Evolutionary conservation across 2,113 vertebrate genomes (phyloP), one percentile per base, ranked within the genome.

Genomic region (Gracilinanus agilis): DNA sequence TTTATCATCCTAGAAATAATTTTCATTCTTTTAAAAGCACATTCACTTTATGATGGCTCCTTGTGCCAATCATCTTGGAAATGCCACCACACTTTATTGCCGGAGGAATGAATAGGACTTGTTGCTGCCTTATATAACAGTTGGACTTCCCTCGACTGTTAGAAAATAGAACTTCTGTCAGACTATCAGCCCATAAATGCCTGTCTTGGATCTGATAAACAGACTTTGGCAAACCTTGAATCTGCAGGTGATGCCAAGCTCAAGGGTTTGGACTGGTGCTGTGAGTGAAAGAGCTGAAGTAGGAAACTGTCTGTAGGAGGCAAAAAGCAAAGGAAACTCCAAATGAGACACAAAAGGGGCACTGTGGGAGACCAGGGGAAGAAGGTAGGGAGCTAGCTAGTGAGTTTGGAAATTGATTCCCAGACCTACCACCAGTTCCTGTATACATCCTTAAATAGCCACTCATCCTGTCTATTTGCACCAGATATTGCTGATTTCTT

Each of bases 151-250:
- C 98, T 97, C 54, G 92, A 96, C 34, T 93, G 96, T 98, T 94
- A 98, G 96, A 96, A 97, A 97, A 96, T 55, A 90, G 96, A 97
- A 97, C 94, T 97, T 98, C 98, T 96, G 97, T 98, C 96, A 96
- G 97, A 91, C 95, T 91, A 90, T 96, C 97, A 94, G 96, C 94
- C 96, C 97, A 96, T 97, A 96, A 97, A 97, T 95, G 96, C 95
- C 95, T 40, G 96, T 97, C 97, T 98, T 96, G 98, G 98, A 97
- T 96, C 98, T 95, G 97, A 98, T 97, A 97, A 98, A 96, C 97
- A 97, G 97, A 97, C 91, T 90, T 23, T 96, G 98, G 97, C 97
- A 98, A 97, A 96, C n/a, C 94, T 96, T 94, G 90, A 96, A 90
- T 96, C 96, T 94, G 96, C 96, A 97, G 96, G 97, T 92, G 55